Percentiles rank a stretch among this genome's conserved stretches.
Evolutionary conservation across 92 coral and sea anemone genomes (phyloP).

Genomic region (Bergia puertoricense): DNA sequence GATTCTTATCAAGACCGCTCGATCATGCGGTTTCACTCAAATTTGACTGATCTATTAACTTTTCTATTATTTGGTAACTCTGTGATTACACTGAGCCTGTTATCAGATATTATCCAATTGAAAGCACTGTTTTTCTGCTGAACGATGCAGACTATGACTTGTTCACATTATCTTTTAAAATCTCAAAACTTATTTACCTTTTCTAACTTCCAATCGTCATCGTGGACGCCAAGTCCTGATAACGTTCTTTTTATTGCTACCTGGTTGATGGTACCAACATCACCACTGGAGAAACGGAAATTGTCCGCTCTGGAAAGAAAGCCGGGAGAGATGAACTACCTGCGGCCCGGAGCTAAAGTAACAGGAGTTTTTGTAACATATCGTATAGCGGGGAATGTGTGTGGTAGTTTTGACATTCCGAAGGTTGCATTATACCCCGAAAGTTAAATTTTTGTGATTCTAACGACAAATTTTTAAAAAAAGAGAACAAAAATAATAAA

Average conservation of each 20-base stretch:
- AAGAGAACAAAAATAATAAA: too few relatives aligned
- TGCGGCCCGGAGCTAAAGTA: background rate
- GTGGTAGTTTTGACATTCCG: background rate
- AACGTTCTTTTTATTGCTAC: background rate
- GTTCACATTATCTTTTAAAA: background rate
- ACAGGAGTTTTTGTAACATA: background rate
- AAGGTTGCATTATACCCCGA: background rate
- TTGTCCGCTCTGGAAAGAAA: background rate
- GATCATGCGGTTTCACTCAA: too few relatives aligned
- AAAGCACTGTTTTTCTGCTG: background rate
- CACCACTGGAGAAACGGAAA: conserved; percentile 14
- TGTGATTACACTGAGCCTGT: too few relatives aligned
- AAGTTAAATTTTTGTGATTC: background rate
- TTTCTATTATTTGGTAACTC: too few relatives aligned
- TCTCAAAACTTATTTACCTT: background rate
- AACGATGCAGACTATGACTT: background rate
- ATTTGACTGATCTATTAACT: too few relatives aligned
- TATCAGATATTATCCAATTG: too few relatives aligned
- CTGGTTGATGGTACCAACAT: conserved; percentile 6
- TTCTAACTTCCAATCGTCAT: conserved; percentile 3
- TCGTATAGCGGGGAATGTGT: background rate
- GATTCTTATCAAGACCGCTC: too few relatives aligned
- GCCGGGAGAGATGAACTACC: background rate
- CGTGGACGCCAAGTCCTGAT: background rate
- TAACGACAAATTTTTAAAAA: too few relatives aligned